phyloP scores from a whole-genome alignment of 1,140 invertebrate genomes.

The Anthonomus grandis region DNA sequence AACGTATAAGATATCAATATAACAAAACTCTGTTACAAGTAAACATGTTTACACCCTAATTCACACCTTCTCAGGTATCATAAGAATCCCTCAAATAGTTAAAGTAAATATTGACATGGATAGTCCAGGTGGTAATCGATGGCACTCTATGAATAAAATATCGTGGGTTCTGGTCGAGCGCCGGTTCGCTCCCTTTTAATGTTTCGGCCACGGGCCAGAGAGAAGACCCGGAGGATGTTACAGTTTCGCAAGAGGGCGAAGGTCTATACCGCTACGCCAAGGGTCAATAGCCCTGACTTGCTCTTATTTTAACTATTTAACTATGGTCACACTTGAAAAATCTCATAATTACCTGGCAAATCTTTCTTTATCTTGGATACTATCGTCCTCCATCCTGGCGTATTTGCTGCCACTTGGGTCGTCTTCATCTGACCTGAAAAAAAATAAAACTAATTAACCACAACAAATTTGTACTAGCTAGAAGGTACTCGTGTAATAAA shows the following conservation, averaged over 20 bases:
- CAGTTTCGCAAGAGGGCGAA: constrained; percentile 8
- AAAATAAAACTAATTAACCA: constrained; percentile 16
- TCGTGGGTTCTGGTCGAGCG: not conserved
- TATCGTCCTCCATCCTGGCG: constrained; percentile 86
- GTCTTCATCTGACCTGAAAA: constrained; percentile 76
- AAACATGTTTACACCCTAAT: not conserved
- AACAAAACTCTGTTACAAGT: not conserved
- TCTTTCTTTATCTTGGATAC: constrained; percentile 91
- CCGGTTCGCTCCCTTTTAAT: constrained; percentile 11
- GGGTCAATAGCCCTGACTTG: too few relatives aligned
- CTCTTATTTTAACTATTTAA: too few relatives aligned
- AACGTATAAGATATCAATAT: not conserved
- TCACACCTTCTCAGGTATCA: not conserved
- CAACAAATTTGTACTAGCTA: constrained; percentile 3
- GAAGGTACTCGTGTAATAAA: not conserved
- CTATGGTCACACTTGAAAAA: too few relatives aligned
- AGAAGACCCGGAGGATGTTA: constrained; percentile 18
- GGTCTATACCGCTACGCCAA: too few relatives aligned
- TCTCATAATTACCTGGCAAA: constrained; percentile 79
- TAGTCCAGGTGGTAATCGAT: not conserved
- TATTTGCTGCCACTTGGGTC: constrained; percentile 77
- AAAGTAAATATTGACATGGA: not conserved
- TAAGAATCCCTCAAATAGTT: not conserved
- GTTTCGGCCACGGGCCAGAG: constrained; percentile 14
- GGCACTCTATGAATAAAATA: not conserved